phyloP scores from a whole-genome alignment of 2,797 vertebrate genomes.

The Columba guinea region DNA sequence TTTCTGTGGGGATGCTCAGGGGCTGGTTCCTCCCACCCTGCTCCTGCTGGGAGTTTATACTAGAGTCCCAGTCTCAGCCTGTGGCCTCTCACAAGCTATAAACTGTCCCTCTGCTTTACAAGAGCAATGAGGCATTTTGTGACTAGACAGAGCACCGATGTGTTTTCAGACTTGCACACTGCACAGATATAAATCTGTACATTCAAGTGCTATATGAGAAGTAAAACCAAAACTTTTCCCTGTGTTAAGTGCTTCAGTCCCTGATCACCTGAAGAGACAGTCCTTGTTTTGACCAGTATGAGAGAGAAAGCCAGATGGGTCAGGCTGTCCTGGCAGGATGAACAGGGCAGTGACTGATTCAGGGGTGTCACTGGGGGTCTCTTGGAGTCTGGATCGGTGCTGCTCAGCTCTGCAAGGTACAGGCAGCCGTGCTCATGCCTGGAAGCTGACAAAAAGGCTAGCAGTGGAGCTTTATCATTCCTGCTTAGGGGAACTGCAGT shows the following conservation, averaged over 20 bases:
- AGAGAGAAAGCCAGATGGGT: neutral
- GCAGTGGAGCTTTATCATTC: neutral
- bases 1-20: neutral
- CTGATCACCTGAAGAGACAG: neutral
- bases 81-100: neutral
- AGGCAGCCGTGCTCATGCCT: neutral
- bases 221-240: neutral
- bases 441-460: neutral
- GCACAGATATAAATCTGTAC: neutral
- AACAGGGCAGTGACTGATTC: neutral
- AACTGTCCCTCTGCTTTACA: neutral
- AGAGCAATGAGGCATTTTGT: neutral
- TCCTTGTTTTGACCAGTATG: neutral
- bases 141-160: neutral
- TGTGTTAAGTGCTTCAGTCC: neutral
- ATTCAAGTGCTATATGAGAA: neutral
- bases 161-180: neutral
- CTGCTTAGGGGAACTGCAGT: neutral
- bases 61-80: neutral
- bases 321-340: neutral
- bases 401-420: neutral
- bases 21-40: neutral
- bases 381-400: rapidly evolving
- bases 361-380: neutral
- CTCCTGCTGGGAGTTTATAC: neutral